phyloP scores from a whole-genome alignment of 2,888 invertebrate species.

The Hirtodrosophila histrioides region DNA sequence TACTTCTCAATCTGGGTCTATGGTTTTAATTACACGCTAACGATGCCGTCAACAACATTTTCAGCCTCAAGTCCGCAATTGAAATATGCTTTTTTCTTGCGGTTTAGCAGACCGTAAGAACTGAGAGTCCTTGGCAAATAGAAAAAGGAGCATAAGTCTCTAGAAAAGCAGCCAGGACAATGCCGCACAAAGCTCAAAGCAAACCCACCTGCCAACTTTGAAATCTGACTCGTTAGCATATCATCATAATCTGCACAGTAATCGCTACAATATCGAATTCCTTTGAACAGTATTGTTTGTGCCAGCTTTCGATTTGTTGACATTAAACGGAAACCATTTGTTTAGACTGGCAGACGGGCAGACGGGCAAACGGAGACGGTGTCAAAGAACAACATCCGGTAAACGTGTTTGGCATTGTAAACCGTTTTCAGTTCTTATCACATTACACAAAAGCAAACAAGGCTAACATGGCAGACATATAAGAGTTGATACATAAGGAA shows the following conservation, averaged over 20 bases:
- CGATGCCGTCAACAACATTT: constrained; percentile 38
- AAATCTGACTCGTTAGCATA: constrained; percentile 34
- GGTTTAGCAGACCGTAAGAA: constrained; percentile 33
- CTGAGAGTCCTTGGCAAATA: constrained; percentile 15
- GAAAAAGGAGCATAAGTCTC: neutral
- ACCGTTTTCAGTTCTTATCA: constrained; percentile 19
- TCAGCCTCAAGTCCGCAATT: constrained; percentile 36
- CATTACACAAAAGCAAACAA: constrained; percentile 24
- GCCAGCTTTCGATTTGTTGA: constrained; percentile 49
- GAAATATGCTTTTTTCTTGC: constrained; percentile 29
- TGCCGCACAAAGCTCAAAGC: neutral
- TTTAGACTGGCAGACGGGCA: constrained; percentile 24
- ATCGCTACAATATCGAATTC: constrained; percentile 28
- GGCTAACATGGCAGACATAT: neutral
- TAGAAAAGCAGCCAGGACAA: constrained; percentile 12
- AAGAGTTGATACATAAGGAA: too few species aligned
- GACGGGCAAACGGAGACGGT: too few species aligned
- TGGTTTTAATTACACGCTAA: constrained; percentile 60
- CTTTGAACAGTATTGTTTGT: constrained; percentile 25
- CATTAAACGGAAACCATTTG: constrained; percentile 53
- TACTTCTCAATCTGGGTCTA: constrained; percentile 41
- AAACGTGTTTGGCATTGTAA: constrained; percentile 53
- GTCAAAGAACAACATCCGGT: constrained; percentile 30
- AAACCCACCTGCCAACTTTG: constrained; percentile 12
- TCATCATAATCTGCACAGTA: constrained; percentile 38